Conservation (phyloP, 2,888 invertebrate genomes). For the Pseudanteris insignis region DNA sequence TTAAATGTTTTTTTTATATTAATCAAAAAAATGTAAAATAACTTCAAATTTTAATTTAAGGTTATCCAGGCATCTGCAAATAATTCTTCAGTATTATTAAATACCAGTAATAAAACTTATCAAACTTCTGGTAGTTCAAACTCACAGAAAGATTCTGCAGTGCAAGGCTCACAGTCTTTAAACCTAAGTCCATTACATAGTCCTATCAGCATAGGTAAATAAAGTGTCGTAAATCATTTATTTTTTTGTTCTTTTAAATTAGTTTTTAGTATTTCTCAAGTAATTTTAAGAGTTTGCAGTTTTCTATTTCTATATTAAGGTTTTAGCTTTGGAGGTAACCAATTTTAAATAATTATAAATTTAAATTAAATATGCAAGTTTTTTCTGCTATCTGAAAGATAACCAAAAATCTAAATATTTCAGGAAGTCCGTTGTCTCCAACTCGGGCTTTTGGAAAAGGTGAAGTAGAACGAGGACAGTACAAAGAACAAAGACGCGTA, state of each 20-base stretch:
- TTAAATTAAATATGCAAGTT: neutral
- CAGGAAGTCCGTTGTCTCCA: slow-evolving; percentile 74
- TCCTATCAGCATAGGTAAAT: slow-evolving; percentile 63
- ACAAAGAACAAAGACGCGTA: slow-evolving; percentile 78
- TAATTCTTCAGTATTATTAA: slow-evolving; percentile 54
- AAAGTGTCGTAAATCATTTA: neutral
- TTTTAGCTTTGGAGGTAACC: no score
- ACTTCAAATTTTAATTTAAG: slow-evolving; percentile 20
- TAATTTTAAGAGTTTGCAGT: no score
- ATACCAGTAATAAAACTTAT: slow-evolving; percentile 52
- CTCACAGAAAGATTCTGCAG: slow-evolving; percentile 62
- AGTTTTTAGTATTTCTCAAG: no score
- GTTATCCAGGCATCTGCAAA: slow-evolving; percentile 49
- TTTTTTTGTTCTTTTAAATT: no score
- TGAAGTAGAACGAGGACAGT: slow-evolving; percentile 69
- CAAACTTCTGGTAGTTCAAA: slow-evolving; percentile 58
- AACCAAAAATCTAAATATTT: no score
- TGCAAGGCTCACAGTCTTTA: slow-evolving; percentile 63
- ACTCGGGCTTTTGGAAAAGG: slow-evolving; percentile 64
- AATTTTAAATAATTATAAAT: neutral
- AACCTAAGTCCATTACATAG: slow-evolving; percentile 67
- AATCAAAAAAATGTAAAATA: no score
- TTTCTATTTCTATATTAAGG: no score
- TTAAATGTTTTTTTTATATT: no score
- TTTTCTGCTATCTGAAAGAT: neutral